phyloP scores from a whole-genome alignment of 2,888 invertebrate species.

The Mesorhabditis belari region DNA sequence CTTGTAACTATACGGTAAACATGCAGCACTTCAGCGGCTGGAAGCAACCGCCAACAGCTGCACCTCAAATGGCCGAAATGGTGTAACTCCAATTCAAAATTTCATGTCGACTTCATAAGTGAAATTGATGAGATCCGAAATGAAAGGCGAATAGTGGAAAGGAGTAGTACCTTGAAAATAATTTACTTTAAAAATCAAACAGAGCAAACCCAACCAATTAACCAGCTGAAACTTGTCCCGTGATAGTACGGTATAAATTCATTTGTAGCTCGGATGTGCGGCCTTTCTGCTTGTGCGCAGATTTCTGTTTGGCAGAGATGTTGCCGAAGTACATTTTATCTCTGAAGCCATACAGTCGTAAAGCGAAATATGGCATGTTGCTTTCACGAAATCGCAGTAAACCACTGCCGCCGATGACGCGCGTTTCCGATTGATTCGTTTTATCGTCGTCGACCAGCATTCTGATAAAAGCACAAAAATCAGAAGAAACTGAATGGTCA shows the following conservation, averaged over 20 bases:
- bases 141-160: slow-evolving; percentile 90
- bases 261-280: slow-evolving; percentile 91
- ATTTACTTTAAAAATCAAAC: too few species aligned
- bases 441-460: slow-evolving; percentile 52
- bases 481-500: not conserved
- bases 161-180: slow-evolving; percentile 67
- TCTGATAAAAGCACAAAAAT: slow-evolving; percentile 2
- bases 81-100: slow-evolving; percentile 73
- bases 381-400: too few species aligned
- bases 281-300: slow-evolving; percentile 73
- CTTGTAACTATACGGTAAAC: slow-evolving; percentile 73
- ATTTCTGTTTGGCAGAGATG: slow-evolving; percentile 75
- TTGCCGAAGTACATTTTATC: slow-evolving; percentile 56
- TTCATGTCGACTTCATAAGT: slow-evolving; percentile 67
- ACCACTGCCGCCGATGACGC: slow-evolving; percentile 83
- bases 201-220: slow-evolving; percentile 99
- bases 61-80: slow-evolving; percentile 85
- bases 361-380: not conserved
- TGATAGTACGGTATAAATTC: slow-evolving; percentile 90
- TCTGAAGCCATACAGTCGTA: too few species aligned
- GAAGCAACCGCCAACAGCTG: slow-evolving; percentile 82
- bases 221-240: slow-evolving; percentile 82
- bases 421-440: slow-evolving; percentile 71
- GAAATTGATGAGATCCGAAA: slow-evolving; percentile 83
- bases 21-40: slow-evolving; percentile 72